Conservation (phyloP, 1,140 invertebrate species). For the Macrobrachium nipponense region DNA sequence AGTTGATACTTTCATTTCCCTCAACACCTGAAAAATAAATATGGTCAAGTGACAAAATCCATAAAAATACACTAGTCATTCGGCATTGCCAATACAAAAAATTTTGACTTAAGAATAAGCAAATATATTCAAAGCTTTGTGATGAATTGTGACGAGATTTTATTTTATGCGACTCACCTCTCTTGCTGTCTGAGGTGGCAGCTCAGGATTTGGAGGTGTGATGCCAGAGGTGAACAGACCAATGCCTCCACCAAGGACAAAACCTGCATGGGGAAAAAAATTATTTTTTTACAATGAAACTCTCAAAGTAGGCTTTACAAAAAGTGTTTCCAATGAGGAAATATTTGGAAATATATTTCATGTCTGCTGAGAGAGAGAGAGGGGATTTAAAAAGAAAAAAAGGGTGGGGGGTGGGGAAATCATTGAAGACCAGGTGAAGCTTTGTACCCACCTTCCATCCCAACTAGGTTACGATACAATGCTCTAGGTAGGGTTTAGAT, state of each 20-base stretch:
- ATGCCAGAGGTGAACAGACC: constrained; percentile 96
- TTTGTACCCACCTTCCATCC: no score
- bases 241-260: constrained; percentile 91
- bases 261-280: constrained; percentile 76
- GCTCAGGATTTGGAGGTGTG: constrained; percentile 85
- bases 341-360: not conserved
- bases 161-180: constrained; percentile 65
- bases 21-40: constrained; percentile 75
- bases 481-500: no score
- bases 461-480: no score
- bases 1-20: constrained; percentile 92
- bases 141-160: not conserved
- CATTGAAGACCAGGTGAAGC: no score
- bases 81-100: not conserved
- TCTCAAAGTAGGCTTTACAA: not conserved
- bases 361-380: no score
- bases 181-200: constrained; percentile 84
- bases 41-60: not conserved
- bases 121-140: not conserved
- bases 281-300: not conserved
- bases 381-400: no score
- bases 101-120: not conserved
- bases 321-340: not conserved
- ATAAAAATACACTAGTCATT: no score
- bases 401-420: no score